phyloP scores from a whole-genome alignment of 2,113 vertebrate species.

The Ammodytes marinus region DNA sequence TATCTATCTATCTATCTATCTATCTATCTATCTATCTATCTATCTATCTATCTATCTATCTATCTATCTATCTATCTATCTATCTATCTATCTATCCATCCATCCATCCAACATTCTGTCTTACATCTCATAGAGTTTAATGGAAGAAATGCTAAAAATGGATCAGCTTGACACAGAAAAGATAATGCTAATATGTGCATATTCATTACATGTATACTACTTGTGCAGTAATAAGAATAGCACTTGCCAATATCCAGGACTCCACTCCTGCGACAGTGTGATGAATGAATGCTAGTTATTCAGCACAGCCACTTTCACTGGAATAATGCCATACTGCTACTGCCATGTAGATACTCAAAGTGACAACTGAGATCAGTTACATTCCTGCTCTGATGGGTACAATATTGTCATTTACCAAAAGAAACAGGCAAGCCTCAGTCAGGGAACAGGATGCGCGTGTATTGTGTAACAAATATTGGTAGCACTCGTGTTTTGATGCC shows the following conservation, averaged over 20 bases:
- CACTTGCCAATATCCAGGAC: not conserved
- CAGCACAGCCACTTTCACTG: not conserved
- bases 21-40: not conserved
- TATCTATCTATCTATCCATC: no score
- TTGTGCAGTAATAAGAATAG: not conserved
- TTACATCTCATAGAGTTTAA: no score
- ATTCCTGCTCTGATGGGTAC: not conserved
- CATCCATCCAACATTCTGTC: no score
- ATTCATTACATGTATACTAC: no score
- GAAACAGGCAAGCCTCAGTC: slow-evolving; percentile 22
- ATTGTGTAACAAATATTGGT: slow-evolving; percentile 74
- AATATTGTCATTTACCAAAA: slow-evolving; percentile 39
- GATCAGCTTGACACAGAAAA: no score
- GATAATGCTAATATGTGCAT: no score
- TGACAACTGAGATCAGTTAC: not conserved
- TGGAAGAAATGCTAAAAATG: no score
- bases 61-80: no score
- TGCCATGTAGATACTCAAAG: not conserved
- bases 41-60: no score
- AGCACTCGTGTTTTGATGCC: slow-evolving; percentile 73
- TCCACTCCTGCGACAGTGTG: not conserved
- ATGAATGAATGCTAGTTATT: slow-evolving; percentile 2
- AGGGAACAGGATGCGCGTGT: slow-evolving; percentile 36
- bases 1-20: not conserved
- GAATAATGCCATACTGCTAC: not conserved